Conservation (phyloP, 2,113 vertebrate genomes). For the Corynorhinus townsendii region DNA sequence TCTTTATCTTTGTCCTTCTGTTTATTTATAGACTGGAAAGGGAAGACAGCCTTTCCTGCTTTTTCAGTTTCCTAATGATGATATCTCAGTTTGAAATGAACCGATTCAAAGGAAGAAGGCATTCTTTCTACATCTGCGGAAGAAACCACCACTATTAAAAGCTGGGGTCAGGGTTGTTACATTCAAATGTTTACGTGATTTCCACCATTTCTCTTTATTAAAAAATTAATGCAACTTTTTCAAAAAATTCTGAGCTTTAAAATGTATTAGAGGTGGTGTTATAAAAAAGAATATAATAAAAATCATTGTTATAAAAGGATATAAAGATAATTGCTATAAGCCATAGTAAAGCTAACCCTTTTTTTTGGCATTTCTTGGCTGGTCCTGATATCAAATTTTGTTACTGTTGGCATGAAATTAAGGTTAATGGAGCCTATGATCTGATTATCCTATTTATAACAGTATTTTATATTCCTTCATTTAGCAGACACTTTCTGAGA, state of each 20-base stretch:
- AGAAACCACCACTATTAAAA: background rate
- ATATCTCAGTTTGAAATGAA: constrained; percentile 33
- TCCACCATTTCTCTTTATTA: background rate
- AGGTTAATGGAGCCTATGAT: background rate
- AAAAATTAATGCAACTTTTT: constrained; percentile 14
- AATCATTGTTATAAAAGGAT: background rate
- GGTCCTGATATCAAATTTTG: background rate
- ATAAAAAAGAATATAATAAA: background rate
- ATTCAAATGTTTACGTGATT: background rate
- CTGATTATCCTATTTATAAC: constrained; percentile 4
- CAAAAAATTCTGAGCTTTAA: background rate
- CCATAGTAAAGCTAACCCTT: background rate
- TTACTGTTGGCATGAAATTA: constrained; percentile 17
- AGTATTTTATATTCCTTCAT: background rate
- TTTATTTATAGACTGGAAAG: constrained; percentile 68
- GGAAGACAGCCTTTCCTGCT: constrained; percentile 69
- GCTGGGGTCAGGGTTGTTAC: background rate
- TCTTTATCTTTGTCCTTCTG: constrained; percentile 66
- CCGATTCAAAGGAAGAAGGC: constrained; percentile 27
- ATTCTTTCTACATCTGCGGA: background rate
- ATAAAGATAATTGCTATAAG: background rate
- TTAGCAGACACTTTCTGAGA: constrained; percentile 5
- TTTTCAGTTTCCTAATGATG: constrained; percentile 53
- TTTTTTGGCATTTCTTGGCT: background rate
- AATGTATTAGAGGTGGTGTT: background rate